Evolutionary conservation across 2,888 invertebrate genomes (phyloP).

Genomic region (Ophion costatus): DNA sequence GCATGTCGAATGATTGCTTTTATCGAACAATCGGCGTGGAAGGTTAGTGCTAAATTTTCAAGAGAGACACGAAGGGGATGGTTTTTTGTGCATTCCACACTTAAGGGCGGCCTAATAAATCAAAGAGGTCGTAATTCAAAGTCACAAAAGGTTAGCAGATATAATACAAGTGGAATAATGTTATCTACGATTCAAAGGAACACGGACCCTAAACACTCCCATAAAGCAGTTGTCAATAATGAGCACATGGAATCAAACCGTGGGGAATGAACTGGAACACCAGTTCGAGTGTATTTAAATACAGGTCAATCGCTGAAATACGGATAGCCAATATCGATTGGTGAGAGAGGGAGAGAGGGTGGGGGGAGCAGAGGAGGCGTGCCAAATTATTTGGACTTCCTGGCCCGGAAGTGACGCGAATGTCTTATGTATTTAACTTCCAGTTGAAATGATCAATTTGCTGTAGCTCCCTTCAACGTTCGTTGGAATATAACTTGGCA

Average conservation of each 20-base stretch:
- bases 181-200: neutral
- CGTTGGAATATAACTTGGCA: too few relatives aligned
- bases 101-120: too few relatives aligned
- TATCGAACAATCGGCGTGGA: neutral
- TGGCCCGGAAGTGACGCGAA: neutral
- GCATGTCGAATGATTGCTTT: neutral
- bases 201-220: neutral
- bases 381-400: neutral
- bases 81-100: too few relatives aligned
- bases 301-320: conserved; percentile 12
- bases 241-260: conserved; percentile 1
- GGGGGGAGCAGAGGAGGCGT: neutral
- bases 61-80: too few relatives aligned
- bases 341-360: too few relatives aligned
- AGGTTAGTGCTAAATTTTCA: too few relatives aligned
- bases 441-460: neutral
- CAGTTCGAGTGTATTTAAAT: conserved; percentile 13
- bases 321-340: conserved; percentile 12
- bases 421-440: neutral
- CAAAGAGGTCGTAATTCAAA: too few relatives aligned
- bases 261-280: neutral
- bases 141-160: neutral
- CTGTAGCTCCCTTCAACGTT: neutral
- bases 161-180: neutral
- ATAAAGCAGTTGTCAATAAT: conserved; percentile 7